Base-by-base conservation (phyloP, 2,888 invertebrate species). In the Leucoptera coffeella region DNA sequence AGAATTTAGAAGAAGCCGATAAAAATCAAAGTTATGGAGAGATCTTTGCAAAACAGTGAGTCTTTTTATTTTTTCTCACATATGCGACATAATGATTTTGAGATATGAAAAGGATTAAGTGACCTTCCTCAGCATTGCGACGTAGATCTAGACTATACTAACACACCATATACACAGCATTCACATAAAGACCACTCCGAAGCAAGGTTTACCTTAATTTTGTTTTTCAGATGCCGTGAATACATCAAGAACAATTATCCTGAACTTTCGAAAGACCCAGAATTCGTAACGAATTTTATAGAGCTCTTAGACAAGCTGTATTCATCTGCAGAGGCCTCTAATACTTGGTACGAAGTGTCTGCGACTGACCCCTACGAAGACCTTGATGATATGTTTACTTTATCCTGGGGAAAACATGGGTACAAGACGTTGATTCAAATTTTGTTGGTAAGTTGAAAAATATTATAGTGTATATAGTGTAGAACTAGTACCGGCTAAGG, bases 321-420 rank as follows among this genome's bases (percentile, higher is more conserved):
- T 7, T 15, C 21, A 23, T 20, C 19, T 19, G 23, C 24, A 11
- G 26, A 28, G 5, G 29, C 23, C 9, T 17, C 28, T 2, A 21
- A 26, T 25, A 27, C 29, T 14, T 29, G 30, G 28, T 23, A 27
- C 12, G 28, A 31, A 10, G 22, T 24, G 11, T 20, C 23, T 12
- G 21, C 28, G 9, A 7, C 21, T 9, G 28, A 23, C 3, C 12
- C 13, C 7, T 31, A 31, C 23, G 13, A 23, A 4, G 17, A 25
- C 2, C 14, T 30, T 9, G 27, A 23, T 2, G 30, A 27, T 0
- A 24, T 47, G 3, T 50, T 50, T n/a, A n/a, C n/a, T n/a, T n/a
- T n/a, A n/a, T n/a, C 31, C n/a, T 34, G 31, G 31, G 21, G 28
- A n/a, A 22, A 11, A 9, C 17, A 27, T 10, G 33, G 33, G 8